Evolutionary conservation across 2,888 invertebrate genomes (phyloP), one percentile per base, ranked within the genome.

Genomic region (Chrysolina oricalcia): DNA sequence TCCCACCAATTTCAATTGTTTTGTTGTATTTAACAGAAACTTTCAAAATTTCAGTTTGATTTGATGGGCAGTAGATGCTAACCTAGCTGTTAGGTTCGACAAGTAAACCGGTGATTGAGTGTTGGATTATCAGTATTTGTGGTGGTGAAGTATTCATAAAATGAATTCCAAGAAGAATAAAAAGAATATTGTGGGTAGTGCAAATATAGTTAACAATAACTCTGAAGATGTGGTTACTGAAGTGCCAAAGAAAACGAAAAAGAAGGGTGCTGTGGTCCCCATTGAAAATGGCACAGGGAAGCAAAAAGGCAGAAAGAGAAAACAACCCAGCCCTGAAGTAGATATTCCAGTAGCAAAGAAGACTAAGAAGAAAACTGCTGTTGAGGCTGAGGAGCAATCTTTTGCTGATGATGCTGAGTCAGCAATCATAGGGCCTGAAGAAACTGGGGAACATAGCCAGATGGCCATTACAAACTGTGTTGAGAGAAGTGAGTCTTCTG

Each of bases 111-210:
- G 64, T 59, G 64, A 64, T 41, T 43, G 19, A 19, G 13, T 41
- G 21, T 13, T 41, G 13, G 2, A 53, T 40, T 53, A 11, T 15
- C 15, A 35, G 8, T 35, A 21, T 23, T 23, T 21, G 8, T 21
- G 56, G 13, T 9, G 17, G 17, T 21, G 53, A 19, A 56, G 23
- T 56, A 0, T 46, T 13, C 11, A 56, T 10, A 21, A 15, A 17
- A 68, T 68, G 68, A 53, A 68, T 40, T 68, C 68, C 19, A 68
- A 68, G 17, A 68, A 68, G 53, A 68, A 17, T 68, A 68, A 53
- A 40, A 68, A 68, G 41, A 46, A 46, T 21, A 43, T 46, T 43
- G 43, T n/a, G n/a, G 66, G 23, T 10, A 21, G 41, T 43, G 65
- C 5, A 6, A 40, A n/a, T 40, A n/a, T n/a, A 48, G 46, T 23